Evolutionary conservation across 2,113 vertebrate species (phyloP), one percentile per base, ranked within the genome.

Genomic region (Porphyrio hochstetteri): DNA sequence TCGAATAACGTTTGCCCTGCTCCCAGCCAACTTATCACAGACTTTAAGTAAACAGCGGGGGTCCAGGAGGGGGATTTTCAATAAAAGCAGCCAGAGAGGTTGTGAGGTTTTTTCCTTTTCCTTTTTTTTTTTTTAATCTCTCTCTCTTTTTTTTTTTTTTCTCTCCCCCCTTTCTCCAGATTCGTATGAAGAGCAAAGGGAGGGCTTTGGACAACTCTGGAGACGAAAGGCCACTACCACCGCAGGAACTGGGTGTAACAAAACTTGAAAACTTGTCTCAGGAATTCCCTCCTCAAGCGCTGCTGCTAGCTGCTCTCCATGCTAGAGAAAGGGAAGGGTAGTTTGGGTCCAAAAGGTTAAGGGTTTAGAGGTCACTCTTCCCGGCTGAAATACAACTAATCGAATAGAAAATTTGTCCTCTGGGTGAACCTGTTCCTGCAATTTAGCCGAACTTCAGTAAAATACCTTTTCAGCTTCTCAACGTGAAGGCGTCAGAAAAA

Each of bases 351-450:
- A 98, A 98, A 98, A 98, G 99, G 99, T 99, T 99, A 99, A 98
- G 98, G 98, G 99, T 99, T 99, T 98, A 98, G 99, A 99, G 99
- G 99, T 99, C 99, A 99, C 98, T 98, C 98, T 99, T 99, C 97
- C 98, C 97, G 98, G 99, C 99, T 99, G 98, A 99, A 99, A 99
- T 98, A 98, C 98, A 98, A 98, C 98, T 98, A 99, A 98, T 98
- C 98, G 98, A 98, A 99, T 97, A 98, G 98, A 98, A 99, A 98
- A 98, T 98, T 98, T 99, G 99, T 99, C 99, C 99, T 99, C 98
- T 99, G 98, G 98, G 97, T 99, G 99, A 99, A 99, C 99, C 99
- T 99, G 98, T 98, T 98, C 97, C 98, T 98, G 97, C 98, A 99
- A 99, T 99, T 98, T 99, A 98, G 98, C 99, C 99, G 98, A 99